These are phyloP conservation scores for Pristionchus mayeri DNA, from an alignment of 2,888 invertebrate genomes.

Conservation along the genomic window DNA sequence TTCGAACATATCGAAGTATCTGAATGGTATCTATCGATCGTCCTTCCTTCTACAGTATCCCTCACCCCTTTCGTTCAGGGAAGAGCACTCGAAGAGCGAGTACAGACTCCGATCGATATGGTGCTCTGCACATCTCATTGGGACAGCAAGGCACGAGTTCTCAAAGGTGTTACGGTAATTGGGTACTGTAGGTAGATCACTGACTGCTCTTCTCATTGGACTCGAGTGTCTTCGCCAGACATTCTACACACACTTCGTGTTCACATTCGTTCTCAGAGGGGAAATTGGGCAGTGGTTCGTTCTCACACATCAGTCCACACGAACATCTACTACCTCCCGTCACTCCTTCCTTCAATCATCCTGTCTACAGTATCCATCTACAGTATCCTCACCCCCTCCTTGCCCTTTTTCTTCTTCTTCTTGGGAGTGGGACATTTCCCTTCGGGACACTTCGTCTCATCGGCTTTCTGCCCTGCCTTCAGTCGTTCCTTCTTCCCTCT, in stretches of 20 bases:
- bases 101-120: constrained; percentile 67
- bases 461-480: not conserved
- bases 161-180: not conserved
- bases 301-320: constrained; percentile 59
- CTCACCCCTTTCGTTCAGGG: constrained; percentile 57
- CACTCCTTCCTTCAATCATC: not conserved
- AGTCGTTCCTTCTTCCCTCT: constrained; percentile 54
- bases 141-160: constrained; percentile 64
- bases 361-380: not conserved
- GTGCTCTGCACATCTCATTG: constrained; percentile 60
- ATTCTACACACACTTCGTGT: constrained; percentile 65
- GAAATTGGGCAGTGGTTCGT: constrained; percentile 66
- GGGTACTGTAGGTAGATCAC: not conserved
- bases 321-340: constrained; percentile 8
- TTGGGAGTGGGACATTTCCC: constrained; percentile 30
- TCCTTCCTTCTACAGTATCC: not conserved
- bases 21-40: not conserved
- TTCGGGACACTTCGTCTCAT: constrained; percentile 11
- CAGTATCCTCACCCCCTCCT: constrained; percentile 7
- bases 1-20: constrained; percentile 65
- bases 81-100: constrained; percentile 62
- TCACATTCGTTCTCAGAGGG: constrained; percentile 70
- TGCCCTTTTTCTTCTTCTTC: constrained; percentile 27
- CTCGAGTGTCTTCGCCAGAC: constrained; percentile 60
- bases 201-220: constrained; percentile 59